Evolutionary conservation across 2,113 vertebrate genomes (phyloP), one percentile per base, ranked within the genome.

Genomic region (Podarcis cretensis): DNA sequence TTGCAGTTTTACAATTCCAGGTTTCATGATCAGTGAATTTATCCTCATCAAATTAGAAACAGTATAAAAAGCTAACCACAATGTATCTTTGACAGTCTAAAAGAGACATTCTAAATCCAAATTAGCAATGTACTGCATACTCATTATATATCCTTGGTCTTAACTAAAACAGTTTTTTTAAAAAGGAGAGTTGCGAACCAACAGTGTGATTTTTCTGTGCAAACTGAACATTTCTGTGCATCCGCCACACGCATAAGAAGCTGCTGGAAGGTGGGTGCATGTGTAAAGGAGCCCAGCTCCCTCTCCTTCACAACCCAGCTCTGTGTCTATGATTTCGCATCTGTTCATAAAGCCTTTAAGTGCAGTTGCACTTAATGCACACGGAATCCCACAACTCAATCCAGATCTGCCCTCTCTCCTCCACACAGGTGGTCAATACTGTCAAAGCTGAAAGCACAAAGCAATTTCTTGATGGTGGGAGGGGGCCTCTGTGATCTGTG

Each of bases 21-120:
- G 84, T 57, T 88, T 89, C 0, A 0, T 32, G 79, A 65, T 23
- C 84, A 79, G 27, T 89, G 30, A 89, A 83, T 91, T 89, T 18
- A 87, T 86, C 85, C 85, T 91, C 92, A 93, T 74, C 87, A 91
- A 68, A 65, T 91, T 91, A 87, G 91, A 93, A 93, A 87, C 57
- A 69, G 30, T 81, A 73, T 83, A 87, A 27, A n/a, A 90, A 90
- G 88, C 87, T 88, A 73, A 81, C 25, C n/a, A 85, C 54, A 81
- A 91, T 92, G 43, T 89, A 87, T 66, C 92, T 94, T 90, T 89
- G 40, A 30, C 87, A 90, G 12, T 92, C 85, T 95, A 88, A 84
- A 93, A 92, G 85, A 81, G 82, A 43, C 91, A 90, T 86, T 94
- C 77, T 63, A 90, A 16, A 86, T 89, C 35, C 79, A 92, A 63